Conservation (phyloP, 2,797 vertebrate genomes). For the Odontamblyopus lacepedii region DNA sequence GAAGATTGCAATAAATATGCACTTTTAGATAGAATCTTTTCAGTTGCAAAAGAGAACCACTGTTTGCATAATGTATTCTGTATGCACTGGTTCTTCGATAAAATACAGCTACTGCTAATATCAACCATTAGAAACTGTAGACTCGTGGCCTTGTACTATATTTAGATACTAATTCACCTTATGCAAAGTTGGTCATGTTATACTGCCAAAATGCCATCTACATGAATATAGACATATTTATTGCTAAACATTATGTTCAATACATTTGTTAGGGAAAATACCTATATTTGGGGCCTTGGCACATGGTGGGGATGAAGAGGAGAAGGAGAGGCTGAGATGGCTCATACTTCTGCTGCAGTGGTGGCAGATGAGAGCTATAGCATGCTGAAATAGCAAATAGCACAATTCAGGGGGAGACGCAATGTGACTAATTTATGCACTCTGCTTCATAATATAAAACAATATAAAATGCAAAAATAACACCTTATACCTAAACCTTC, state of each 20-base stretch:
- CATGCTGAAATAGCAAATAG: too few species aligned
- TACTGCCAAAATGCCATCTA: background rate
- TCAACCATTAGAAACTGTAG: too few species aligned
- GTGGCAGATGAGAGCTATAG: too few species aligned
- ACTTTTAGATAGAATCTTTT: background rate
- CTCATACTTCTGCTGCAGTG: too few species aligned
- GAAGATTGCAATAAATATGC: background rate
- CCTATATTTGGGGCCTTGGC: background rate
- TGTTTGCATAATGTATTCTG: slow-evolving; percentile 3
- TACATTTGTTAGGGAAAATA: background rate
- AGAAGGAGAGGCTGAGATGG: too few species aligned
- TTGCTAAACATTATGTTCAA: background rate
- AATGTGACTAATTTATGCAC: too few species aligned
- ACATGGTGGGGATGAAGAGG: too few species aligned
- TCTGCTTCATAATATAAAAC: too few species aligned
- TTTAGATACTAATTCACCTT: background rate
- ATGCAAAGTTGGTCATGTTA: background rate
- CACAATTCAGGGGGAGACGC: too few species aligned
- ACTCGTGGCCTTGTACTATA: background rate
- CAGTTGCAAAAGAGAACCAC: slow-evolving; percentile 1
- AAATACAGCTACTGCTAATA: background rate
- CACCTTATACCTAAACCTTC: too few species aligned
- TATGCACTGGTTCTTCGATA: background rate
- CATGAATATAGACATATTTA: background rate
- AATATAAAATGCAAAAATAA: too few species aligned